Evolutionary conservation across 2,888 invertebrate species (phyloP), one percentile per base, ranked within the genome.

Genomic region (Dexiosoma caninum): DNA sequence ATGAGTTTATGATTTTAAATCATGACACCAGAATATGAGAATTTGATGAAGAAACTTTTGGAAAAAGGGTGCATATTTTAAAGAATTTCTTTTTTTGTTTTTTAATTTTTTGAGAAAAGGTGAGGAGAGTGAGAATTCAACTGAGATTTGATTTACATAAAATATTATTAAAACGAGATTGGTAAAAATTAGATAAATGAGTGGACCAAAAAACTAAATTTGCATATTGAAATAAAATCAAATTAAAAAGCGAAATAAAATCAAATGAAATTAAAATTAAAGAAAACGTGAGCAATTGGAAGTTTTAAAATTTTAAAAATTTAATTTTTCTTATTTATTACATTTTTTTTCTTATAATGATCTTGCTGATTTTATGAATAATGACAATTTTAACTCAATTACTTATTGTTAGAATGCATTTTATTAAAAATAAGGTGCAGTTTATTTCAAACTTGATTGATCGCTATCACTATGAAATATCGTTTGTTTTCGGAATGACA

Each of bases 131-230:
- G 40, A 64, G 62, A 37, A 57, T 67, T 44, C 60, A 70, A 16
- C 67, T 60, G 69, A 72, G 72, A 74, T 77, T 69, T 81, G 77
- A 77, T 81, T 81, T 81, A 40, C 77, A 77, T 81, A 81, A 81
- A 74, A 59, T 72, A 23, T 69, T 59, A 55, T 80, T 66, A 77
- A 51, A 19, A 42, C 10, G 55, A 75, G 53, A 66, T 71, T n/a
- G 32, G 19, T 2, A 44, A 35, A 66, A 59, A 70, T 79, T 59
- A 60, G 64, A 81, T 67, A 67, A 76, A 71, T 55, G 40, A 57
- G 46, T 60, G 19, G n/a, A n/a, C n/a, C n/a, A 9, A 10, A 46
- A 19, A 78, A 67, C 60, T 66, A 23, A 32, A 79, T 79, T 74
- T 79, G 64, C 62, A 64, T 74, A 62, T 55, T 44, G 19, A 37